Conservation (phyloP, 2,113 vertebrate genomes). For the Varanus komodoensis region DNA sequence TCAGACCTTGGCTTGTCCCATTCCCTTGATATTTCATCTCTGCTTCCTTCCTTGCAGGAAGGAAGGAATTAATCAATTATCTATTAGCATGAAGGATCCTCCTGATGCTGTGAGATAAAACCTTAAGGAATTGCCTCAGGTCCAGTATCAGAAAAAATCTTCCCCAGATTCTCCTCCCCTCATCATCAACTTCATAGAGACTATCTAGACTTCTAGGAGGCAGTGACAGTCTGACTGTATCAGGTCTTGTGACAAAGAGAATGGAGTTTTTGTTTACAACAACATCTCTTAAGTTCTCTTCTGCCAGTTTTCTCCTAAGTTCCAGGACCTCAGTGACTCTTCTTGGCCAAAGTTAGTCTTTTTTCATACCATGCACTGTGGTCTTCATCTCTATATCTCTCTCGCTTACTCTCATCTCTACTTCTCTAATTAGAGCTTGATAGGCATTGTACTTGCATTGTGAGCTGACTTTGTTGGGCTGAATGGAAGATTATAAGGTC, state of each 20-base stretch:
- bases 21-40: neutral
- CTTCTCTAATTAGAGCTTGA: neutral
- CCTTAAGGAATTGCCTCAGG: neutral
- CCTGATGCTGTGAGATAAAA: neutral
- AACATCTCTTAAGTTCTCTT: neutral
- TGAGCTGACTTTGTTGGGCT: neutral
- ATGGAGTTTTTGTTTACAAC: no score
- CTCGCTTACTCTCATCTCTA: neutral
- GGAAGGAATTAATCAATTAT: neutral
- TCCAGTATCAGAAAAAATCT: neutral
- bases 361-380: no score
- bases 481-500: neutral
- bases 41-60: neutral
- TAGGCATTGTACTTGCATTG: neutral
- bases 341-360: no score
- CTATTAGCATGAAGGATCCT: neutral
- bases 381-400: no score
- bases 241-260: neutral
- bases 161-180: neutral
- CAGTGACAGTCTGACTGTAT: neutral
- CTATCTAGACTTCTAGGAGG: neutral
- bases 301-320: neutral
- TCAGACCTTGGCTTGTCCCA: neutral
- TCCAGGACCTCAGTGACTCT: neutral
- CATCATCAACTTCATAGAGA: neutral